Evolutionary conservation across 1,140 invertebrate species (phyloP).

Genomic region (Maconellicoccus hirsutus): DNA sequence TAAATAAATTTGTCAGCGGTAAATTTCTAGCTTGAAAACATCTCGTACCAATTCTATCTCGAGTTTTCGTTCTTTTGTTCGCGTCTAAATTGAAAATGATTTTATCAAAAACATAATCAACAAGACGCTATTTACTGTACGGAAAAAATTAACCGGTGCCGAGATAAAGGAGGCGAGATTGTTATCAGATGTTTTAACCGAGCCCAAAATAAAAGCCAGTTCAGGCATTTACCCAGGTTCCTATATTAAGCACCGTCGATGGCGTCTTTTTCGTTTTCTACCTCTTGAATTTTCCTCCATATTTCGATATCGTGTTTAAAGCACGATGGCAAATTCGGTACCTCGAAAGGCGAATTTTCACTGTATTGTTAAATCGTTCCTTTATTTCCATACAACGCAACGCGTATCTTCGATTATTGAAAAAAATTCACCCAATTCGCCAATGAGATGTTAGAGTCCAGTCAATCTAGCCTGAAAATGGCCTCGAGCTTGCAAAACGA

Average conservation of each 20-base stretch:
- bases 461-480: no score
- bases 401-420: no score
- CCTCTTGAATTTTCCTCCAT: no score
- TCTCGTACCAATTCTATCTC: neutral
- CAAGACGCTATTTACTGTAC: neutral
- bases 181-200: neutral
- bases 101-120: neutral
- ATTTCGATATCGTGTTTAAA: no score
- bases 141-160: neutral
- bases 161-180: neutral
- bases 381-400: no score
- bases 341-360: no score
- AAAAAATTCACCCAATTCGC: no score
- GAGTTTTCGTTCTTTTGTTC: neutral
- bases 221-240: neutral
- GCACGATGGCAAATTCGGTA: no score
- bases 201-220: neutral
- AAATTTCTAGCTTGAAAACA: neutral
- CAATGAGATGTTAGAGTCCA: no score
- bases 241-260: neutral
- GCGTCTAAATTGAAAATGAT: neutral
- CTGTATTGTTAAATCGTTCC: no score
- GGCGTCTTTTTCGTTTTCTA: no score
- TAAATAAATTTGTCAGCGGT: neutral
- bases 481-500: no score